Base-by-base conservation (phyloP, 2,888 invertebrate genomes). In the Thera britannica region DNA sequence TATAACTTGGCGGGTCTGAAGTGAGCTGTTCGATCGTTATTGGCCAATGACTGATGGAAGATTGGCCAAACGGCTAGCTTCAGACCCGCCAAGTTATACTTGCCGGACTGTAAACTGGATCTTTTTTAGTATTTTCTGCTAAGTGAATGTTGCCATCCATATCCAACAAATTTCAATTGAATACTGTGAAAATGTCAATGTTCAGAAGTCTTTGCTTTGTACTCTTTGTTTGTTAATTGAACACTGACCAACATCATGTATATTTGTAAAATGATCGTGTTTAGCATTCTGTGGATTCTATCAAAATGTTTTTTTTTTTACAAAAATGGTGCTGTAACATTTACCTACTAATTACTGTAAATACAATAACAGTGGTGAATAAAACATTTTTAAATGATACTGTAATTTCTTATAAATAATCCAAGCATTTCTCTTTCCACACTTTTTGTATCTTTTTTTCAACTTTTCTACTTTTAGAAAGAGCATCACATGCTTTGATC, bases 381-480 rank as follows among this genome's bases (percentile, higher is more conserved):
- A 70, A 67, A 67, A 59, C 8, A 52, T 5, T 58, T 64, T 54
- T 60, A 6, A 34, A 35, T n/a, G 12, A 68, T 67, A 63, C 62
- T 70, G 63, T 71, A 56, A 66, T 46, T 60, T 67, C 63, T 12
- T 23, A 64, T 11, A 55, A 2, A 54, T 12, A 90, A 68, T 88
- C 86, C 72, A 87, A 78, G 79, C 92, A 93, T 83, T 92, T 93
- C 75, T 90, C 85, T 73, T 89, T 82, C 94, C 94, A 94, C 72
- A 92, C 84, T 73, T 86, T 89, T 72, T 85, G 73, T 58, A 93
- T 82, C 72, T 89, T 92, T 68, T 79, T 88, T 77, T 87, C 82
- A 61, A 92, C 83, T 82, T 90, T 92, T 74, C 84, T 86, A 49
- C 84, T 84, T 36, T 82, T 86, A 9, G 82, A 74, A 23, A 84